Conservation (phyloP, 2,888 invertebrate species). For the Artemia sp. region DNA sequence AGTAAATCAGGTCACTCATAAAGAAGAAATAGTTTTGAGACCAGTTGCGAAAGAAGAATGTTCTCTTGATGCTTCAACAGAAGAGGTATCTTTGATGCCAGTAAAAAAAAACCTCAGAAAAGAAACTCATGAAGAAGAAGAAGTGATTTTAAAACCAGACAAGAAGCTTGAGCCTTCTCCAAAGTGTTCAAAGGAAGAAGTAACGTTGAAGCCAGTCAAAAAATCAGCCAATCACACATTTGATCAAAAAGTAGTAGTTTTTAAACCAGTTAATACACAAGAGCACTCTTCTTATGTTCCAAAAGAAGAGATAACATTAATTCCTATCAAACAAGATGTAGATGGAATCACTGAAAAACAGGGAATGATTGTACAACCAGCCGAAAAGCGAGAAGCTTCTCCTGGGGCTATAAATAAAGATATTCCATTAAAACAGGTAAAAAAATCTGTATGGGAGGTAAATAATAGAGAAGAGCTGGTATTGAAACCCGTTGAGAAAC, state of each 20-base stretch:
- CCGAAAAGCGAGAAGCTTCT: neutral
- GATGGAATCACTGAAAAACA: neutral
- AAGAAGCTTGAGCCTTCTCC: neutral
- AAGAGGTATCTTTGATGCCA: conserved; percentile 37
- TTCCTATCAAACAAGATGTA: neutral
- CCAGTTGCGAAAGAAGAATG: neutral
- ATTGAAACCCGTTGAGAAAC: neutral
- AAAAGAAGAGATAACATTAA: neutral
- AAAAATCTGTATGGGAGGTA: too few relatives aligned
- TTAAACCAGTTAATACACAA: neutral
- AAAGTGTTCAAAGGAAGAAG: neutral
- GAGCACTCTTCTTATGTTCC: neutral
- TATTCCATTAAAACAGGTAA: neutral
- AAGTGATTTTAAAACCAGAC: conserved; percentile 23
- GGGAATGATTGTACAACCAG: neutral
- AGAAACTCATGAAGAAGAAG: conserved; percentile 25
- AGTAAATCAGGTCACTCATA: neutral
- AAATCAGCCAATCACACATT: neutral
- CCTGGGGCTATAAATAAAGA: neutral
- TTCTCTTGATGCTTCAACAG: conserved; percentile 27
- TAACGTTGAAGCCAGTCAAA: conserved; percentile 19
- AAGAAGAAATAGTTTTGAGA: neutral
- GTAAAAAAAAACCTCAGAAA: conserved; percentile 37
- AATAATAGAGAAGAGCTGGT: neutral
- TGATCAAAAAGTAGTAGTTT: too few relatives aligned